These are phyloP conservation scores for Chelonoidis abingdonii DNA, from an alignment of 2,113 vertebrate species.

Conservation along the genomic window DNA sequence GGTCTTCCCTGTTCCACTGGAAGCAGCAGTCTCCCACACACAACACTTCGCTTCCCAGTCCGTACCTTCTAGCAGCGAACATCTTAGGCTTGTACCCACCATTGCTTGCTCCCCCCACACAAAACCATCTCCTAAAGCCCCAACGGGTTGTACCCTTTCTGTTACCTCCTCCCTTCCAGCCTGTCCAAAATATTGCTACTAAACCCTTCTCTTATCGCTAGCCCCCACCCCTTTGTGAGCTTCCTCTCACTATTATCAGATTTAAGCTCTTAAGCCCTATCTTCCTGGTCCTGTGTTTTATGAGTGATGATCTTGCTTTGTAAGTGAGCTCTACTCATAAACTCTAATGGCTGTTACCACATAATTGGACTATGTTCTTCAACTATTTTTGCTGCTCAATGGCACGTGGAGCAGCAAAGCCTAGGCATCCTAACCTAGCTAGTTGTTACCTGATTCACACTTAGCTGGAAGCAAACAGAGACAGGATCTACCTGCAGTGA, in stretches of 20 bases:
- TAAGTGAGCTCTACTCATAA: background rate
- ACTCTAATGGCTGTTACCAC: background rate
- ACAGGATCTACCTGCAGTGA: background rate
- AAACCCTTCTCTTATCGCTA: background rate
- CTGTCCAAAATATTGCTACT: background rate
- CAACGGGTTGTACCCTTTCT: background rate
- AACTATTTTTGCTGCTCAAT: background rate
- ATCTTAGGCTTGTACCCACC: background rate
- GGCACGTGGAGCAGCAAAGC: background rate
- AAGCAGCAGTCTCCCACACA: background rate
- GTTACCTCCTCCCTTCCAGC: rapidly evolving
- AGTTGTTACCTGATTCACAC: background rate
- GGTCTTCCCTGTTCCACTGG: background rate
- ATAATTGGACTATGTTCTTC: background rate
- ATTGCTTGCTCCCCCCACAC: background rate
- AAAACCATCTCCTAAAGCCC: background rate
- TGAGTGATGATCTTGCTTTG: background rate
- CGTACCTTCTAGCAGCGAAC: background rate
- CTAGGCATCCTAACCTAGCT: background rate
- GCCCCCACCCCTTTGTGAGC: background rate
- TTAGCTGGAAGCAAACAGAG: background rate
- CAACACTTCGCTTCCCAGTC: background rate
- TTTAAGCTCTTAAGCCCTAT: background rate
- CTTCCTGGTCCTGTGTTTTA: background rate
- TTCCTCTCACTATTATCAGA: background rate